Evolutionary conservation across 1,140 invertebrate species (phyloP).

Genomic region (Venturia canescens): DNA sequence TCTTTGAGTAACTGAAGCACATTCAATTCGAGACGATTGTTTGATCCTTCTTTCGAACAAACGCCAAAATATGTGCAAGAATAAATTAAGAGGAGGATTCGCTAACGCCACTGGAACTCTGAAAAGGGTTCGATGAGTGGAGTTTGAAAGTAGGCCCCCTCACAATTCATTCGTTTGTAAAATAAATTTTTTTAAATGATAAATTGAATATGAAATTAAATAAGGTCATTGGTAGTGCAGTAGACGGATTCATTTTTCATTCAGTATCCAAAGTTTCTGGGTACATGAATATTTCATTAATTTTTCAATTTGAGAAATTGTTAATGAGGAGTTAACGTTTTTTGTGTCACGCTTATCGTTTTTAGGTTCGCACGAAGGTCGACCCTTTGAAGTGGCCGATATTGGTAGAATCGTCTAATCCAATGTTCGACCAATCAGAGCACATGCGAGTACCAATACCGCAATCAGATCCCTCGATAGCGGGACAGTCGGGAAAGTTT

Average conservation of each 20-base stretch:
- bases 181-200: neutral
- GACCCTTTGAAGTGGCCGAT: slow-evolving; percentile 94
- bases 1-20: neutral
- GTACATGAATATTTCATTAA: too few relatives aligned
- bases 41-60: slow-evolving; percentile 25
- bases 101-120: slow-evolving; percentile 22
- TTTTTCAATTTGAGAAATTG: neutral
- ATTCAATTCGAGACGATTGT: slow-evolving; percentile 41
- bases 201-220: too few relatives aligned
- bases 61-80: slow-evolving; percentile 33
- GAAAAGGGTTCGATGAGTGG: neutral
- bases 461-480: slow-evolving; percentile 49
- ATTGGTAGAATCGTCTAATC: slow-evolving; percentile 77
- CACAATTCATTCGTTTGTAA: slow-evolving; percentile 8
- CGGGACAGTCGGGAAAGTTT: slow-evolving; percentile 48
- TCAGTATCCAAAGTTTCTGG: too few relatives aligned
- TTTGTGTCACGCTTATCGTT: slow-evolving; percentile 1
- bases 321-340: neutral
- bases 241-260: too few relatives aligned
- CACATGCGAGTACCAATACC: slow-evolving; percentile 42
- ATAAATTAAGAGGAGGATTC: slow-evolving; percentile 26
- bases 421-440: slow-evolving; percentile 71
- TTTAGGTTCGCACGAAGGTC: slow-evolving; percentile 86
- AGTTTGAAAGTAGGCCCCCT: slow-evolving; percentile 51
- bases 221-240: too few relatives aligned